Conservation (phyloP, 2,797 vertebrate genomes). For the Sarcoramphus papa region DNA sequence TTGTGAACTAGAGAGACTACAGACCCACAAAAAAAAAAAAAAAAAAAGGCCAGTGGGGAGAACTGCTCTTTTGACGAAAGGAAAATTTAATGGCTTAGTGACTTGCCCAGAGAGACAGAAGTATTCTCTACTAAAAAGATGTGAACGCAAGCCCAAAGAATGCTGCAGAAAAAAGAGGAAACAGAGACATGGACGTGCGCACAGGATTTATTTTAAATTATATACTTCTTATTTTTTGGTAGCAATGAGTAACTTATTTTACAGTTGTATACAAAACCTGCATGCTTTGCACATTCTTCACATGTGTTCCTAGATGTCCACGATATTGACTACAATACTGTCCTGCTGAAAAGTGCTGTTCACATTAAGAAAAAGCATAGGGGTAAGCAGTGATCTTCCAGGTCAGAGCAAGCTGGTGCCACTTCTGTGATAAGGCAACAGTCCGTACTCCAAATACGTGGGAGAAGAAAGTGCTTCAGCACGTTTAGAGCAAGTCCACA, state of each 20-base stretch:
- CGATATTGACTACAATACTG: neutral
- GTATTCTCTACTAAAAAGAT: neutral
- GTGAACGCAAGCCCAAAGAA: neutral
- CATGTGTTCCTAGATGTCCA: neutral
- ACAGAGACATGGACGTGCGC: neutral
- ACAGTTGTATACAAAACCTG: neutral
- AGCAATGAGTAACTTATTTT: neutral
- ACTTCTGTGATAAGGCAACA: neutral
- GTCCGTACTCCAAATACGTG: neutral
- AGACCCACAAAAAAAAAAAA: neutral
- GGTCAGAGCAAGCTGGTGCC: neutral
- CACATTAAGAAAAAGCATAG: neutral
- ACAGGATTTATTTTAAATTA: neutral
- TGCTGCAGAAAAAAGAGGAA: neutral
- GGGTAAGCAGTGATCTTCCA: neutral
- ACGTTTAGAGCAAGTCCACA: neutral
- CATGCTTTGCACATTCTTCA: neutral
- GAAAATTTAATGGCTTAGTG: neutral
- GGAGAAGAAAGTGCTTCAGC: neutral
- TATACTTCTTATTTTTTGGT: neutral
- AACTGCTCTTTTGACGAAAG: neutral
- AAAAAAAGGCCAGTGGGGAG: too few relatives aligned
- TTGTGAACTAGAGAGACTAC: neutral
- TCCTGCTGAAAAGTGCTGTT: neutral
- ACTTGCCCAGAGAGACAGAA: neutral